Evolutionary conservation across 2,888 invertebrate species (phyloP).

Genomic region (Ophonus ardosiacus): DNA sequence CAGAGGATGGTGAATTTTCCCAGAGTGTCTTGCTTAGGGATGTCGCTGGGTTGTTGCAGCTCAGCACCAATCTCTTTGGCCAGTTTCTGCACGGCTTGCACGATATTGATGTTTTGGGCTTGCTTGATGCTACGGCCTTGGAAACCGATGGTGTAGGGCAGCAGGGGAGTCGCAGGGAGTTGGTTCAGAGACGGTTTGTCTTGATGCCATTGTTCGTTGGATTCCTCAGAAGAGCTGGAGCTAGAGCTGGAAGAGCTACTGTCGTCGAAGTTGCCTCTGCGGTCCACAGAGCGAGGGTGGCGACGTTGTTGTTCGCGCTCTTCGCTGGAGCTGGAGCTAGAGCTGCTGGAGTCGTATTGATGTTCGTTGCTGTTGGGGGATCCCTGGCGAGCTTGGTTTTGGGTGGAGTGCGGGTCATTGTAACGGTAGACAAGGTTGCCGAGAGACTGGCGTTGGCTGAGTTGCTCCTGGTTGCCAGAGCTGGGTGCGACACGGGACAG

Average conservation of each 20-base stretch:
- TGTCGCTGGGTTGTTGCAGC: constrained; percentile 78
- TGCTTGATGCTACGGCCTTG: constrained; percentile 75
- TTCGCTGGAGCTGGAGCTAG: constrained; percentile 64
- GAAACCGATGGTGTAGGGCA: constrained; percentile 76
- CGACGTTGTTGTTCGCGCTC: constrained; percentile 63
- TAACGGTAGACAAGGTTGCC: constrained; percentile 79
- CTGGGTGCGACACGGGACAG: constrained; percentile 71
- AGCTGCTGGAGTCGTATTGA: constrained; percentile 65
- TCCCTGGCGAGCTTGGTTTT: constrained; percentile 69
- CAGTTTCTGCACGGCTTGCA: constrained; percentile 72
- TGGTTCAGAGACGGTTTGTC: constrained; percentile 70
- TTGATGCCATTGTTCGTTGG: constrained; percentile 68
- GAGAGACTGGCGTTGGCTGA: constrained; percentile 75
- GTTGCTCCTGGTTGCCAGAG: constrained; percentile 74
- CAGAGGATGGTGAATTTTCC: constrained; percentile 82
- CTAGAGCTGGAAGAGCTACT: constrained; percentile 65
- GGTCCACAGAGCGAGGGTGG: constrained; percentile 64
- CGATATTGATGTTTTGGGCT: constrained; percentile 67
- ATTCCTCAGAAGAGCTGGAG: constrained; percentile 67
- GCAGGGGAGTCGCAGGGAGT: constrained; percentile 75
- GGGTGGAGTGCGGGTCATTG: constrained; percentile 72
- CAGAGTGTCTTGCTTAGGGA: constrained; percentile 79
- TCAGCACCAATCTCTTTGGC: constrained; percentile 80
- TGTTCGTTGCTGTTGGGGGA: constrained; percentile 58
- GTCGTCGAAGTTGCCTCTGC: constrained; percentile 4